phyloP scores from a whole-genome alignment of 2,888 invertebrate species.

The Scelioninae gen. 1 region DNA sequence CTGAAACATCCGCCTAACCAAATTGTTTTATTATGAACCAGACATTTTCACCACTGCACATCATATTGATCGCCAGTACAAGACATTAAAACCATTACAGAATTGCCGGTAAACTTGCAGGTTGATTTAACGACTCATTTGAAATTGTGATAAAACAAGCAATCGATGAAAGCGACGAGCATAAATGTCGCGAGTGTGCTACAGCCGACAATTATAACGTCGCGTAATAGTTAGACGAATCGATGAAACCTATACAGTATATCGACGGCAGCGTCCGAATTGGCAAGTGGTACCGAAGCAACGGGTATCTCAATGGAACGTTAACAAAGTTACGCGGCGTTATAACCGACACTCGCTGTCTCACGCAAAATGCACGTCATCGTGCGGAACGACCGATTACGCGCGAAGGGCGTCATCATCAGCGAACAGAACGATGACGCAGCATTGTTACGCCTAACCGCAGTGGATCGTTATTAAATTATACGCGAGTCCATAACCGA shows the following conservation, averaged over 20 bases:
- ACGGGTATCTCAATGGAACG: constrained; percentile 80
- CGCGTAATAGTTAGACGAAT: constrained; percentile 54
- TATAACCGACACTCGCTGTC: constrained; percentile 72
- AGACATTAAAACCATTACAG: not conserved
- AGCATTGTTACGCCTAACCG: constrained; percentile 80
- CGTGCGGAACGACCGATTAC: constrained; percentile 84
- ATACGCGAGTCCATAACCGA: constrained; percentile 82
- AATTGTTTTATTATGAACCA: no score
- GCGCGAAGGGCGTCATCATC: constrained; percentile 78
- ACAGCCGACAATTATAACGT: constrained; percentile 47
- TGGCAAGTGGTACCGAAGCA: constrained; percentile 70
- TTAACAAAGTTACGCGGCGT: constrained; percentile 78
- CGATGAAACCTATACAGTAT: constrained; percentile 65
- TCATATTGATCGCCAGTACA: no score
- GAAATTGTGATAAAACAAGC: constrained; percentile 22
- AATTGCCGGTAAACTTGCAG: not conserved
- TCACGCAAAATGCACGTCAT: constrained; percentile 83
- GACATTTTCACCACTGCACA: no score
- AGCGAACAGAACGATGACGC: constrained; percentile 78
- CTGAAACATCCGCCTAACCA: no score
- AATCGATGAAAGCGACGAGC: constrained; percentile 10
- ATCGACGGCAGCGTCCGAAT: constrained; percentile 46
- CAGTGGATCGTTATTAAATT: constrained; percentile 83
- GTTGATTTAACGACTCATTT: not conserved
- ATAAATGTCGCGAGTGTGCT: constrained; percentile 35